Base-by-base conservation (phyloP, 2,113 vertebrate genomes). In the Corythaixoides concolor region DNA sequence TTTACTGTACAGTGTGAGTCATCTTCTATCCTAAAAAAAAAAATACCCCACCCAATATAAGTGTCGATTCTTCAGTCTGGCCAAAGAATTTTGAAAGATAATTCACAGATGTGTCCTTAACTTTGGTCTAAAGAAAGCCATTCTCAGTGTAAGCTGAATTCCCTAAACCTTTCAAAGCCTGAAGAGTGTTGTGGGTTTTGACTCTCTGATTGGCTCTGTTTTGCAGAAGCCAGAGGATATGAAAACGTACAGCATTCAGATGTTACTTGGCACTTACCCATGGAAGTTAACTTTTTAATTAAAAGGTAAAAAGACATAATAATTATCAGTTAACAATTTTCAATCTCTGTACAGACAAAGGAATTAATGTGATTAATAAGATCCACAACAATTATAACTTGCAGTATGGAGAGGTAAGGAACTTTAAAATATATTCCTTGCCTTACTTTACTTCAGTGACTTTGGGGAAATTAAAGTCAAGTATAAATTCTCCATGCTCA, bases 291-390 rank as follows among this genome's bases (percentile, higher is more conserved):
- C 87, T 95, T 97, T 85, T 96, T 96, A 97, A 97, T 98, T 97
- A 97, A 93, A 95, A 93, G 59, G 80, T 87, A 79, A 95, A 96
- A 93, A 94, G 96, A 96, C 90, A 94, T 84, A 41, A 87, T 97
- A 97, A 97, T 97, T 97, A 94, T 76, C 75, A 53, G 93, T 87
- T 98, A 97, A 96, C 69, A 84, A 95, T 95, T 95, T 97, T 96
- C 96, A 93, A 87, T 97, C 95, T 97, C 97, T 69, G 39, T 79
- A 66, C 91, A 90, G 95, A 94, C 94, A 93, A 88, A 91, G 37
- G 85, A 98, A 95, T 97, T 93, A 91, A 88, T 47, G 74, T 89
- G 59, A 85, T 95, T 91, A 33, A 55, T 91, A 93, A 91, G 92
- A 91, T 45, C 69, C 94, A 88, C 75, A 23, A 49, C 88, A 95